Evolutionary conservation across 1,140 invertebrate genomes (phyloP).

Genomic region (Pantala flavescens): DNA sequence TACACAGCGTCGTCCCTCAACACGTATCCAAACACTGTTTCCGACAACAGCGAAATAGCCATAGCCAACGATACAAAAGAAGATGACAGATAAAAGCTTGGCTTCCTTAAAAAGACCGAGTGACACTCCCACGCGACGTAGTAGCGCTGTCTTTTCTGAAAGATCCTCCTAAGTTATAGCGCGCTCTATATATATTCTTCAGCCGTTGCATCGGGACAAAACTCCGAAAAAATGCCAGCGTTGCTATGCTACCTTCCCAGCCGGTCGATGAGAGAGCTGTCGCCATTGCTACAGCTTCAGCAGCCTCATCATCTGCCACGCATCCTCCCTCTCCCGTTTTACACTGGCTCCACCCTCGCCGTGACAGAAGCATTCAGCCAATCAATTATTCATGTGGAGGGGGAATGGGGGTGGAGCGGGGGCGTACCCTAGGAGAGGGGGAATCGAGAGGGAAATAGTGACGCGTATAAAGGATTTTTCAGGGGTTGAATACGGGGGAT

Average conservation of each 20-base stretch:
- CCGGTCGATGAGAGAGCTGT: slow-evolving; percentile 2
- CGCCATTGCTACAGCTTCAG: not conserved
- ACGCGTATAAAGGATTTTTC: not conserved
- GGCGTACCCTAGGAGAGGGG: not conserved
- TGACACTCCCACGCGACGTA: too few species aligned
- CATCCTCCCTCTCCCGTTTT: not conserved
- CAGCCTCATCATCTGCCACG: slow-evolving; percentile 2
- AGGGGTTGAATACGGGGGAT: not conserved
- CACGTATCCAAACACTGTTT: too few species aligned
- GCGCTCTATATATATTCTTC: too few species aligned
- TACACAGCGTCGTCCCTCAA: too few species aligned
- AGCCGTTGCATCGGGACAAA: too few species aligned
- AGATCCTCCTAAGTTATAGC: too few species aligned
- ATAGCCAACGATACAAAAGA: too few species aligned
- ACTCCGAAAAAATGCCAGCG: too few species aligned
- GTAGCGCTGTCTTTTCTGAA: too few species aligned
- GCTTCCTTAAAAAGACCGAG: too few species aligned
- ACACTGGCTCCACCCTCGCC: not conserved
- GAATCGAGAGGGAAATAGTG: not conserved
- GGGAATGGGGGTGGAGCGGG: not conserved
- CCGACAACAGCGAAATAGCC: too few species aligned
- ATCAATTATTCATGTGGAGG: not conserved
- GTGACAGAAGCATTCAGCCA: not conserved
- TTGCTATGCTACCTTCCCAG: not conserved
- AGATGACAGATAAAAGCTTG: too few species aligned